Percentiles rank a stretch among this genome's conserved stretches.
Conservation (phyloP, 2,888 invertebrate species). For the Tenthredo amoena region DNA sequence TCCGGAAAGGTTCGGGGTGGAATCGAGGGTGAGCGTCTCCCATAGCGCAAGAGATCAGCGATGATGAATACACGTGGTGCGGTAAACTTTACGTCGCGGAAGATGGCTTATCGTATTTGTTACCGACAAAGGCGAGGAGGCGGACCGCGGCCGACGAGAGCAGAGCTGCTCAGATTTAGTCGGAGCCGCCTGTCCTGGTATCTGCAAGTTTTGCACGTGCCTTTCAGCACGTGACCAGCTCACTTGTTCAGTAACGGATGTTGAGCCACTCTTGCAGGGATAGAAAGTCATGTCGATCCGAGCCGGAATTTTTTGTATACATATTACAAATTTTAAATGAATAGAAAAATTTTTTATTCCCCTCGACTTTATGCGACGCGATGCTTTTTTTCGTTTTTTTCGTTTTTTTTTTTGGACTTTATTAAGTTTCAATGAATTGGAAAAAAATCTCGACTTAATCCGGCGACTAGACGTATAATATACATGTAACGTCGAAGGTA, state of each 20-base stretch:
- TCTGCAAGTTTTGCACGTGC: conserved; percentile 47
- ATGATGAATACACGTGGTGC: conserved; percentile 42
- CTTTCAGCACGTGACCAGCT: conserved; percentile 45
- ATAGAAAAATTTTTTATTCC: neutral
- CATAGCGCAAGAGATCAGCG: conserved; percentile 28
- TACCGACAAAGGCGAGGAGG: conserved; percentile 34
- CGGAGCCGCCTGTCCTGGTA: conserved; percentile 23
- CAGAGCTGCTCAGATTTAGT: conserved; percentile 42
- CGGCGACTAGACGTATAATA: neutral
- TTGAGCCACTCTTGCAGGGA: neutral
- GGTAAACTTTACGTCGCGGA: conserved; percentile 37
- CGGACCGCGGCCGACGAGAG: neutral
- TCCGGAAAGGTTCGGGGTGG: neutral
- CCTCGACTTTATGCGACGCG: neutral
- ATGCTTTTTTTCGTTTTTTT: neutral
- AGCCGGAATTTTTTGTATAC: neutral
- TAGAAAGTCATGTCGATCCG: neutral
- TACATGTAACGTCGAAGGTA: neutral
- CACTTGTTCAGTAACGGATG: conserved; percentile 11
- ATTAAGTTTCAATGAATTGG: neutral
- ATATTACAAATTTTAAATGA: too few relatives aligned
- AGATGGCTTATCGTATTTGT: conserved; percentile 47
- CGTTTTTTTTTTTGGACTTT: neutral
- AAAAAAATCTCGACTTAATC: neutral
- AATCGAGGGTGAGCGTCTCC: neutral